A percentile compares a stretch with the other conserved stretches of the same genome.
These are phyloP conservation scores for Gortyna flavago DNA, from an alignment of 2,888 invertebrate species.

Conservation along the genomic window DNA sequence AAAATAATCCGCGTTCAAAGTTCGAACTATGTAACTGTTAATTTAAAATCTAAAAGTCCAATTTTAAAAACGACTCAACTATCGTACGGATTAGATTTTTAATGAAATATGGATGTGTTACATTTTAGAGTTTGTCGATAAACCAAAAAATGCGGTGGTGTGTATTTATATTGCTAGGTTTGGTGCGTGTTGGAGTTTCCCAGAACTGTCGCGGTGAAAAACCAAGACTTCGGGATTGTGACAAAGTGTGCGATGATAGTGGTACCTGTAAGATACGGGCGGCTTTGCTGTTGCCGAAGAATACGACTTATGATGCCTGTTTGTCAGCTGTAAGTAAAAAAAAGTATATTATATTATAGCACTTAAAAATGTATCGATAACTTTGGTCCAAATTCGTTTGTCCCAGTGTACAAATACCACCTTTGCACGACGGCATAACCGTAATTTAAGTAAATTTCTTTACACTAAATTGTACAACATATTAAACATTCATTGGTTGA, in stretches of 20 bases:
- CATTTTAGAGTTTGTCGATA: slow-evolving; percentile 12
- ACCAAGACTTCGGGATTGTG: slow-evolving; percentile 82
- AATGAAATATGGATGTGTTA: slow-evolving; percentile 35
- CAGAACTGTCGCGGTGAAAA: slow-evolving; percentile 83
- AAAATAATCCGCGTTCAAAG: slow-evolving; percentile 25
- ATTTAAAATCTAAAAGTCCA: slow-evolving; percentile 21
- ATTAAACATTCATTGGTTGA: too few species aligned
- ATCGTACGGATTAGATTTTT: neutral
- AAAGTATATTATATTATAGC: neutral
- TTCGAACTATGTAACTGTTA: slow-evolving; percentile 35
- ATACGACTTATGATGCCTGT: slow-evolving; percentile 88
- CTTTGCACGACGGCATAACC: neutral
- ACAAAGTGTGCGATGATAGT: slow-evolving; percentile 84
- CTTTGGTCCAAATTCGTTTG: neutral
- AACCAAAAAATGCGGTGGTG: slow-evolving; percentile 78
- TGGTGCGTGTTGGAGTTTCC: slow-evolving; percentile 67
- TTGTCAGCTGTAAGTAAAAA: slow-evolving; percentile 86
- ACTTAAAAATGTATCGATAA: neutral
- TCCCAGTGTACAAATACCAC: neutral
- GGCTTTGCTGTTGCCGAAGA: slow-evolving; percentile 91
- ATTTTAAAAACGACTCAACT: slow-evolving; percentile 2
- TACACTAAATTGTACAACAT: too few species aligned
- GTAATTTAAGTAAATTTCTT: too few species aligned
- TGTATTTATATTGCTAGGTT: slow-evolving; percentile 66
- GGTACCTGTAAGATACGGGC: slow-evolving; percentile 91